phyloP scores from a whole-genome alignment of 2,797 vertebrate genomes.

The Moxostoma hubbsi region DNA sequence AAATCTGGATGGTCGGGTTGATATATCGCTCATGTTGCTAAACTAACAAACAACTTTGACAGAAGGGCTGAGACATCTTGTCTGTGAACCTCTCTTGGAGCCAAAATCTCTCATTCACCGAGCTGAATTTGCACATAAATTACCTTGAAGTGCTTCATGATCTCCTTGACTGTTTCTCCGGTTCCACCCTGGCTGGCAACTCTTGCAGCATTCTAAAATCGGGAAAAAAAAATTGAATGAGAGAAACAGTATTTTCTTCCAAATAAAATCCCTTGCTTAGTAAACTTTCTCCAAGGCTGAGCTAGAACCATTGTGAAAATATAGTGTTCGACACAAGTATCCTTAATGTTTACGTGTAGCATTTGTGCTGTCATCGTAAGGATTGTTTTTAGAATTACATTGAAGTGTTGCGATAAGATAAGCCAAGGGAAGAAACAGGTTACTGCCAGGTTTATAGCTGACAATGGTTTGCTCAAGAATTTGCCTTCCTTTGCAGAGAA shows the following conservation, averaged over 20 bases:
- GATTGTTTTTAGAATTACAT: conserved; percentile 30
- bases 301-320: not conserved
- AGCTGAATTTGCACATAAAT: conserved; percentile 45
- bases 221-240: conserved; percentile 42
- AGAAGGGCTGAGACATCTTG: conserved; percentile 47
- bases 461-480: conserved; percentile 52
- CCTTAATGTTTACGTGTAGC: conserved; percentile 19
- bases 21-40: conserved; percentile 48
- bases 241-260: conserved; percentile 20
- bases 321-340: not conserved
- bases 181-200: conserved; percentile 38
- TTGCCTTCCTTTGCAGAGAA: conserved; percentile 60
- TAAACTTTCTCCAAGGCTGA: conserved; percentile 26
- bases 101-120: conserved; percentile 46
- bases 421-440: conserved; percentile 11
- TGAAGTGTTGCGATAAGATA: not conserved
- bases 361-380: not conserved
- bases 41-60: conserved; percentile 58
- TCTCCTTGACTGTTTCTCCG: conserved; percentile 52
- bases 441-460: conserved; percentile 32
- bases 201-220: conserved; percentile 11
- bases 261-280: conserved; percentile 39
- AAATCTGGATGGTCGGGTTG: conserved; percentile 42
- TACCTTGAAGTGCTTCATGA: conserved; percentile 36
- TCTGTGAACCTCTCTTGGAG: conserved; percentile 25